Base-by-base conservation (phyloP, 1,140 invertebrate species). In the Himalopsyche phryganea region DNA sequence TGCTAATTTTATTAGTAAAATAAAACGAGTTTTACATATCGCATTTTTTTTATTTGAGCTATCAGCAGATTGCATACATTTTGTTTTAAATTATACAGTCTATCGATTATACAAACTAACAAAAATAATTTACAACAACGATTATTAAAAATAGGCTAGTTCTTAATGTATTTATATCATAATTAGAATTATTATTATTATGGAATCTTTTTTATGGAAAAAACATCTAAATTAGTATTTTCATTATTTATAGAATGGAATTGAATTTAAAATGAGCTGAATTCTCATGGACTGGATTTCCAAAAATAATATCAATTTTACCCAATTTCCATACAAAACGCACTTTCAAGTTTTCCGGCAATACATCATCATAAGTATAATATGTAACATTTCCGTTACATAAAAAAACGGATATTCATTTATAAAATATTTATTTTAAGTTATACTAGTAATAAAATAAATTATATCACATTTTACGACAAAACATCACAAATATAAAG, bases 111-210 rank as follows among this genome's bases (percentile, higher is more conserved):
- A 52, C 58, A 64, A 60, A 64, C 61, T 64, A 64, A 64, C 61
- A 58, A 64, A 60, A 64, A 64, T 60, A 60, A 60, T 64, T 60
- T 64, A 64, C 61, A 64, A 64, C 61, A 64, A 60, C 53, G 58
- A 60, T 64, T 32, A 59, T 47, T 58, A 45, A 54, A 59, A 58
- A 44, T 49, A 58, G 23, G 20, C 52, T 63, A 58, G 40, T 10
- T 19, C 45, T 55, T 48, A 47, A 19, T 15, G 40, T 55, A 40
- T 48, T 28, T 28, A 28, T 28, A 28, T 9, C 9, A 28, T 28
- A 28, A 40, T 40, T 40, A 40, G 4, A 4, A 28, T 28, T 5
- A 28, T 9, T 28, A 28, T 28, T 28, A 28, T 28, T 28, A 28
- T 28, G 23, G 23, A 28, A 28, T 28, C 23, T 9, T 28, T 28